Conservation (phyloP, 2,113 vertebrate species). For the cat (Felis catus) region F.catus_Fca126_mat1.0 CM031413.1:148489001-148489500, state of each 20-base stretch:
- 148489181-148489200: neutral
- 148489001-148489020: too few species aligned
- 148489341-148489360: neutral
- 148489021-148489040: too few species aligned
- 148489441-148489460: conserved; percentile 56
- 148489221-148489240: neutral
- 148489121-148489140: neutral
- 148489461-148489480: conserved; percentile 59
- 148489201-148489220: neutral
- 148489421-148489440: conserved; percentile 42
- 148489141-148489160: neutral
- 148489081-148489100: too few species aligned
- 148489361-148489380: neutral
- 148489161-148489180: neutral
- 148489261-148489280: neutral
- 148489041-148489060: too few species aligned
- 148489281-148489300: neutral
- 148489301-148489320: neutral
- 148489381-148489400: neutral
- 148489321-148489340: neutral
- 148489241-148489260: neutral
- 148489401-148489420: conserved; percentile 37
- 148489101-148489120: too few species aligned
- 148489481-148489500: conserved; percentile 54
- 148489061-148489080: too few species aligned